Base-by-base conservation (phyloP, 2,797 vertebrate species). In the Onychomys arenicola region DNA sequence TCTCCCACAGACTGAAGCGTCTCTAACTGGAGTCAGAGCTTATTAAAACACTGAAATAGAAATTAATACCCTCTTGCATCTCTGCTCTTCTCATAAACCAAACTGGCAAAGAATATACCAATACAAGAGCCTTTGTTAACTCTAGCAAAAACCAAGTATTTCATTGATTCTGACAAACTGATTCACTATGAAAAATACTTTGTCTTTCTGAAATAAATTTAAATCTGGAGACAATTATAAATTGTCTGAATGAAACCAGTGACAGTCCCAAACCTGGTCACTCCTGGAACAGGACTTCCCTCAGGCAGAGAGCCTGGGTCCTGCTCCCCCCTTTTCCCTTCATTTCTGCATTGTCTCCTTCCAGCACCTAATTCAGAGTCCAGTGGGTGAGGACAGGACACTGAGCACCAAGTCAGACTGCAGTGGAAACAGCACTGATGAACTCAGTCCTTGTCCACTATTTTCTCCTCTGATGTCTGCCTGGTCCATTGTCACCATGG, bases 191-290 rank as follows among this genome's bases (percentile, higher is more conserved):
- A 55, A 65, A 82, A 67, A 75, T 0, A 9, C 29, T 73, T 90
- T 37, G 40, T 65, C 61, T 9, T 82, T 90, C 40, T 83, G 55
- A 81, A 91, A 84, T 57, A 82, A 89, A 65, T 92, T 95, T 57
- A 86, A 94, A 90, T 57, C 40, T 86, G 21, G 59, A 49, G 52
- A 85, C 23, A 52, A 67, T 69, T 83, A 73, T 9, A 73, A 86
- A 92, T 69, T 88, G 88, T 83, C 77, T 14, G 29, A 19, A 73
- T 34, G 9, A 94, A 67, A n/a, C 19, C 29, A 69, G 3, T 37
- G 55, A 83, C 13, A 63, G 27, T 11, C 49, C 19, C 77, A 78
- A 63, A 46, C 84, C 61, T 2, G 16, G 19, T 49, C 32, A 34
- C 43, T 52, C 19, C 32, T n/a, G 65, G 5, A 49, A 57, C 55